Evolutionary conservation across 2,113 vertebrate genomes (phyloP), one percentile per base, ranked within the genome.

Genomic region (Petrocephalus microphthalmus): DNA sequence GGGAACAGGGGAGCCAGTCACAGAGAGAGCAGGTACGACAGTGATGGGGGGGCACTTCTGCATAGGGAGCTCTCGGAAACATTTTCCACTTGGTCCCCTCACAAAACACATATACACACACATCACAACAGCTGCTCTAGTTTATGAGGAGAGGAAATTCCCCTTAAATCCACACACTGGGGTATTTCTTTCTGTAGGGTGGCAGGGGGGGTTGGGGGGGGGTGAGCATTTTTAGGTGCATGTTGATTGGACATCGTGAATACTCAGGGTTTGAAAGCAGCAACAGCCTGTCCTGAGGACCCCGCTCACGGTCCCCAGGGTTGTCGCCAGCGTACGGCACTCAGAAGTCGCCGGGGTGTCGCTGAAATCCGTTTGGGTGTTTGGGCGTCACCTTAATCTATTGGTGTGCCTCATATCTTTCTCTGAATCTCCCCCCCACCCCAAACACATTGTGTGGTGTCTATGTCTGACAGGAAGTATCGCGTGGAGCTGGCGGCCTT

Each of bases 71-170:
- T 74, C 29, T 37, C 29, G 33, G 10, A 37, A 17, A 74, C 29
- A 17, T 37, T 74, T 74, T 37, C 67, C 33, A 37, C 67, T 74
- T 19, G 5, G 29, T 64, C 60, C n/a, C 0, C 53, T 54, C 53
- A 54, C 11, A 54, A 54, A 54, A 20, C 78, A 82, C 78, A 82
- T 7, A 82, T 22, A 8, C 60, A 82, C 78, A 82, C 78, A n/a
- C 78, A 82, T 37, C 42, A 22, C 42, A 82, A 49, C 81, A 84
- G 88, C 81, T 49, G 42, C 20, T 42, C 57, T 33, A 51, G 83
- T 88, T 88, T 56, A 67, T 83, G 82, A 57, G 82, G 42, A 84
- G 81, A 33, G 56, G 49, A 88, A 88, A 88, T 51, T 51, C 82
- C 83, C 82, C 42, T 82, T 52, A 67, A 33, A 84, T 82, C 37